Evolutionary conservation across 2,888 invertebrate genomes (phyloP).

Genomic region (Geophilus truncorum): DNA sequence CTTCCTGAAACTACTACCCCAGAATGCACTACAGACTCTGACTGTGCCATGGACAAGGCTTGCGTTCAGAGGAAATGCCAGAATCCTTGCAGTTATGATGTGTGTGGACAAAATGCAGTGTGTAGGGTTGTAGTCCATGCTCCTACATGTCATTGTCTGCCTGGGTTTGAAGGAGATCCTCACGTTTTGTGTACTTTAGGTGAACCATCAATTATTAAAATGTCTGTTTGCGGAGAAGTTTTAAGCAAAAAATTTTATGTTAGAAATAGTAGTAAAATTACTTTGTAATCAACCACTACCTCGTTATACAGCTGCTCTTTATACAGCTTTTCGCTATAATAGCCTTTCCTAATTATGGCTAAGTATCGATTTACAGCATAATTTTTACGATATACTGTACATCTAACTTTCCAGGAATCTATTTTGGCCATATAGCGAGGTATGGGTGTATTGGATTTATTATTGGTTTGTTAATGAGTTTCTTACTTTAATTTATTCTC

Average conservation of each 20-base stretch:
- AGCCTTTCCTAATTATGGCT: too few species aligned
- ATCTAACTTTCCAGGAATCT: too few species aligned
- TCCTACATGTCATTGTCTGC: slow-evolving; percentile 72
- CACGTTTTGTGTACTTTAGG: slow-evolving; percentile 22
- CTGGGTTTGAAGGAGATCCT: slow-evolving; percentile 74
- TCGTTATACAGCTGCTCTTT: too few species aligned
- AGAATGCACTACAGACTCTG: slow-evolving; percentile 46
- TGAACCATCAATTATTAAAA: background rate
- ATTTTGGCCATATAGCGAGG: too few species aligned
- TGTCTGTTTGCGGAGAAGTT: background rate
- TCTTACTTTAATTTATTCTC: background rate
- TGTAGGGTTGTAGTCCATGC: slow-evolving; percentile 76
- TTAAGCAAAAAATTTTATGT: too few species aligned
- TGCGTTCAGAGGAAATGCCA: slow-evolving; percentile 65
- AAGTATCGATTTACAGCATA: too few species aligned
- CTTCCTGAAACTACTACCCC: slow-evolving; percentile 7
- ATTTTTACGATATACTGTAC: too few species aligned
- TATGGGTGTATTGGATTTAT: too few species aligned
- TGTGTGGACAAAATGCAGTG: slow-evolving; percentile 76
- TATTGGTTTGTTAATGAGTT: background rate
- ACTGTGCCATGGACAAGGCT: slow-evolving; percentile 64
- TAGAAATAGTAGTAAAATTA: too few species aligned
- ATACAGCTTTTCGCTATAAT: too few species aligned
- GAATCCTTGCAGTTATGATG: slow-evolving; percentile 42
- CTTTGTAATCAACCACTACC: too few species aligned